phyloP scores from a whole-genome alignment of 2,113 vertebrate genomes.

The Rattus norvegicus region GRCr8 NC_086038.1:10143501-10144000 shows the following conservation, averaged over 20 bases:
- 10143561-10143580: fast-evolving
- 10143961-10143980: background rate
- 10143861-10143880: fast-evolving
- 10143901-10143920: fast-evolving
- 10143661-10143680: background rate
- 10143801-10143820: fast-evolving
- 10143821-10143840: fast-evolving
- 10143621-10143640: fast-evolving
- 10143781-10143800: background rate
- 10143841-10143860: background rate
- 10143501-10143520: fast-evolving
- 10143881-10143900: fast-evolving
- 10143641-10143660: background rate
- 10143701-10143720: background rate
- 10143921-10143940: background rate
- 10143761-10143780: background rate
- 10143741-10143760: background rate
- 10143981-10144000: background rate
- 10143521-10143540: fast-evolving
- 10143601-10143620: fast-evolving
- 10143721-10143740: background rate
- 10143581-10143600: background rate
- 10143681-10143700: too few species aligned
- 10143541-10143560: background rate
- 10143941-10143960: too few species aligned